Base-by-base conservation (phyloP, 1,140 invertebrate genomes). In the Anastatus disparis region DNA sequence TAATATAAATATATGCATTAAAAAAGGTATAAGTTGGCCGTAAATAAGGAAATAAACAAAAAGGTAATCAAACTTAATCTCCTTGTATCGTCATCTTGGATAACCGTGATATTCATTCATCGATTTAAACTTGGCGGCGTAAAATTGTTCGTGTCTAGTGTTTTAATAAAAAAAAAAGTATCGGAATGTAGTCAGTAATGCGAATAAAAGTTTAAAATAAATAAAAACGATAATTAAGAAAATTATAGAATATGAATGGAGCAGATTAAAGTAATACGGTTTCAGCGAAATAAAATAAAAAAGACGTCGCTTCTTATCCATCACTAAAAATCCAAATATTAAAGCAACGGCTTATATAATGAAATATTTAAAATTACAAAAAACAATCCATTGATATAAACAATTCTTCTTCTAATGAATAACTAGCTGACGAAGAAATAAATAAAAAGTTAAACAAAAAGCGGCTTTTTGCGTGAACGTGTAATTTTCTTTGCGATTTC, bases 381-480 rank as follows among this genome's bases (percentile, higher is more conserved):
- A 65, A 17, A 31, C 59, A 40, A 58, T 22, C 46, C 2, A 70
- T 35, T 29, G 22, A 55, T 70, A 70, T 62, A n/a, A n/a, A 61
- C 15, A 55, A 24, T 27, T 52, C 38, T 52, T 27, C n/a, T 24
- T 55, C 40, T 70, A 68, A 13, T 22, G 31, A 50, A 44, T 50
- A 27, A 58, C 9, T 61, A 68, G 27, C n/a, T 58, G n/a, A 44
- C 46, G 67, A 62, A n/a, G 29, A 50, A 65, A 48, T 59, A 69
- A 59, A 67, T 61, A 74, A 48, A 52, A 69, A 58, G 52, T 29
- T 13, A 61, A 48, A 8, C 50, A 59, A 24, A 62, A 64, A 56
- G 68, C 68, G 52, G 59, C 68, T 70, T 70, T 62, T 70, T 48
- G 50, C 61, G 68, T 56, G 61, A 70, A 64, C 48, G 29, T 70